Conservation (phyloP, 30 jellyfish, hydroid and myxozoan species). For the Nemopilema nomurai region DNA sequence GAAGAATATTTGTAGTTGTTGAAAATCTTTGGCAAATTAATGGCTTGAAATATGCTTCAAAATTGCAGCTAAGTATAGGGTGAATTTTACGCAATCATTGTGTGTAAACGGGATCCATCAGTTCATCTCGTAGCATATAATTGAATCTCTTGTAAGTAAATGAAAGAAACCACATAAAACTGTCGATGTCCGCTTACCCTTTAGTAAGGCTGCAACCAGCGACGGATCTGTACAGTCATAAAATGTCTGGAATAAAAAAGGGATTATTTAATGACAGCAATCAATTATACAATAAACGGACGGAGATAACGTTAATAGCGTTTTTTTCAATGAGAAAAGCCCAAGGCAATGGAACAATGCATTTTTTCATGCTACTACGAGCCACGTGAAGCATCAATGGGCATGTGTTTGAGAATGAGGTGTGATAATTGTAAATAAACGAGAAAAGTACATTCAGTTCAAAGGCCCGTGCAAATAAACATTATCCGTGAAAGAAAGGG, state of each 20-base stretch:
- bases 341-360: neutral
- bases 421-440: neutral
- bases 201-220: constrained; percentile 88
- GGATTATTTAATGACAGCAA: neutral
- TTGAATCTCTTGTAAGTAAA: too few relatives aligned
- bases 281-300: neutral
- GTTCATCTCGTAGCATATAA: too few relatives aligned
- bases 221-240: constrained; percentile 99
- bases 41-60: too few relatives aligned
- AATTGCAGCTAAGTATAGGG: too few relatives aligned
- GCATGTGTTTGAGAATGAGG: neutral
- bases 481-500: neutral
- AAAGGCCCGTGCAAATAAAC: neutral
- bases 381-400: neutral
- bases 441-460: neutral
- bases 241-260: constrained; percentile 68
- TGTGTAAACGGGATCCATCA: too few relatives aligned
- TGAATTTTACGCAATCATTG: too few relatives aligned
- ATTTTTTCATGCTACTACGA: neutral
- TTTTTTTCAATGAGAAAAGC: neutral
- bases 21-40: too few relatives aligned
- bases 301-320: neutral
- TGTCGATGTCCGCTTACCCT: constrained; percentile 64
- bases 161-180: neutral
- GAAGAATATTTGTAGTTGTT: too few relatives aligned